These are phyloP conservation scores for Drosophila hamatofila DNA, from an alignment of 2,888 invertebrate species.

Conservation along the genomic window DNA sequence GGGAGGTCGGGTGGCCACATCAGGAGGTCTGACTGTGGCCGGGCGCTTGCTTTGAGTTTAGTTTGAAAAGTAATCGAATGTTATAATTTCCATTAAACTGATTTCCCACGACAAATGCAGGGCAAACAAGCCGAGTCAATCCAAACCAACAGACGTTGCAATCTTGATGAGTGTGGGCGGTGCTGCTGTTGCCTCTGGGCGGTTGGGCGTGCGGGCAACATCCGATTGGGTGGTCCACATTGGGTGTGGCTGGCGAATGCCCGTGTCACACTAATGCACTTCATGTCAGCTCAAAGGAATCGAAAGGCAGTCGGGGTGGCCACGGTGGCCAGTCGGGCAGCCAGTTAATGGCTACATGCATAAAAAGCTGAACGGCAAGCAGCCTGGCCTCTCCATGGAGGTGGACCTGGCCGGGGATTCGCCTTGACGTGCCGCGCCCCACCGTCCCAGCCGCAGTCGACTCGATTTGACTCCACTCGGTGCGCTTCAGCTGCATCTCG, in stretches of 20 bases:
- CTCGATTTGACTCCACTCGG: slow-evolving; percentile 20
- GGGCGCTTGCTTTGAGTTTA: slow-evolving; percentile 50
- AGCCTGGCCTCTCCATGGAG: slow-evolving; percentile 24
- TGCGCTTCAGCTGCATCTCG: slow-evolving; percentile 29
- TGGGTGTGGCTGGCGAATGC: slow-evolving; percentile 19
- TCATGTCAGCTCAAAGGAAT: slow-evolving; percentile 56
- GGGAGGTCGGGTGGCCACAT: no score
- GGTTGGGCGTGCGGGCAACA: no score
- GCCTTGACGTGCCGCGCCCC: background rate
- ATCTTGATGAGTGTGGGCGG: slow-evolving; percentile 64
- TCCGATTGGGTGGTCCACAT: no score
- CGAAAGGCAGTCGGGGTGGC: slow-evolving; percentile 7
- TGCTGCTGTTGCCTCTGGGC: slow-evolving; percentile 5
- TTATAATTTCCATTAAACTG: slow-evolving; percentile 80
- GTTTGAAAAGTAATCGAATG: slow-evolving; percentile 79
- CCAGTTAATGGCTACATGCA: slow-evolving; percentile 72
- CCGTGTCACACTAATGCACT: slow-evolving; percentile 57
- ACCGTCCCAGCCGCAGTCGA: background rate
- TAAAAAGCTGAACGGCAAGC: slow-evolving; percentile 53
- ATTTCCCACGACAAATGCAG: slow-evolving; percentile 74
- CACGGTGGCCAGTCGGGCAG: background rate
- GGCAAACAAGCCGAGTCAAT: slow-evolving; percentile 50
- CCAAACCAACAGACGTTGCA: slow-evolving; percentile 62
- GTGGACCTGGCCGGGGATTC: slow-evolving; percentile 8
- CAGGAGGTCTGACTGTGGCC: background rate